phyloP scores from a whole-genome alignment of 2,888 invertebrate species.

The Caenorhabditis sp. region DNA sequence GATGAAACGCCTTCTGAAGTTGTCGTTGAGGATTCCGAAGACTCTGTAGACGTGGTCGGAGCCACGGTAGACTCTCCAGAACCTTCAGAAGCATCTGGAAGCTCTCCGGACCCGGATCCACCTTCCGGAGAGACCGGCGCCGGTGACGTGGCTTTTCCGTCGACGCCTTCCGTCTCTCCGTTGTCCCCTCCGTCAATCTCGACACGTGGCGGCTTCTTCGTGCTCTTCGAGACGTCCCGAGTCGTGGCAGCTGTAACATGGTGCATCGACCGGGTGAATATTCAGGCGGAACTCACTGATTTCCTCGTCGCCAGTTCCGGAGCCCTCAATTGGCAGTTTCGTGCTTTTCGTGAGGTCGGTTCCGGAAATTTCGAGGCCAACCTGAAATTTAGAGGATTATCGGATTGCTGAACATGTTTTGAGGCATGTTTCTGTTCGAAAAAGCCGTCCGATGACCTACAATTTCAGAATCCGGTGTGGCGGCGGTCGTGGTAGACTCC shows the following conservation, averaged over 20 bases:
- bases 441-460: too few species aligned
- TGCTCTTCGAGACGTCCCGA: slow-evolving; percentile 40
- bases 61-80: slow-evolving; percentile 24
- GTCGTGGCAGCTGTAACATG: slow-evolving; percentile 38
- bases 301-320: slow-evolving; percentile 44
- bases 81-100: slow-evolving; percentile 24
- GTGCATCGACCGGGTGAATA: background rate
- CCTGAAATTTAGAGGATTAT: too few species aligned
- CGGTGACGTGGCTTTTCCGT: slow-evolving; percentile 20
- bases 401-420: too few species aligned
- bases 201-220: slow-evolving; percentile 28
- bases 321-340: slow-evolving; percentile 28
- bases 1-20: slow-evolving; percentile 1
- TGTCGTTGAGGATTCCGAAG: slow-evolving; percentile 4
- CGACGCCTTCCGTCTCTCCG: slow-evolving; percentile 33
- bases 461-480: slow-evolving; percentile 33
- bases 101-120: background rate
- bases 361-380: slow-evolving; percentile 50
- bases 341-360: slow-evolving; percentile 11
- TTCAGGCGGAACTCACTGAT: slow-evolving; percentile 32
- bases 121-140: too few species aligned
- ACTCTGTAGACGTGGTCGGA: slow-evolving; percentile 19
- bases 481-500: slow-evolving; percentile 40
- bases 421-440: too few species aligned
- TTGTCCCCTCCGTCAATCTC: slow-evolving; percentile 55